Conservation (phyloP, 2,113 vertebrate genomes). For the Phaethornis superciliosus region DNA sequence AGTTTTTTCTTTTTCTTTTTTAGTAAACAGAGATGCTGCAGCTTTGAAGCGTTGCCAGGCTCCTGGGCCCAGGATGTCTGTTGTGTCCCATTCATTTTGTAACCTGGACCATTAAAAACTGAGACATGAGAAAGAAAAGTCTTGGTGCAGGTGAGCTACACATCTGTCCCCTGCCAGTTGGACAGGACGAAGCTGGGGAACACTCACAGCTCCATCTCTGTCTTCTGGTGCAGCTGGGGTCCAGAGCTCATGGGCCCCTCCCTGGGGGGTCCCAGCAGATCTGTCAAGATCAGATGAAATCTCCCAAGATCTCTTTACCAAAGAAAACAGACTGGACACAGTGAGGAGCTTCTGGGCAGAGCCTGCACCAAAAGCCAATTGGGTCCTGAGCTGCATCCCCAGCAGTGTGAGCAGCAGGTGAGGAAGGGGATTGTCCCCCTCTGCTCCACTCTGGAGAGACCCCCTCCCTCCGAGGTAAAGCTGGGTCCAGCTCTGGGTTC, state of each 20-base stretch:
- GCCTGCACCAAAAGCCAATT: background rate
- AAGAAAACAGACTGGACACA: background rate
- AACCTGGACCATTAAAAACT: background rate
- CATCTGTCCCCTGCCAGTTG: background rate
- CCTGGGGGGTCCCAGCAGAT: background rate
- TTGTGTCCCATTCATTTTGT: background rate
- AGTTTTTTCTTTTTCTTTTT: background rate
- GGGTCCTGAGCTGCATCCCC: too few species aligned
- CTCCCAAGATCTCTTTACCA: background rate
- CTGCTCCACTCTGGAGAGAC: too few species aligned
- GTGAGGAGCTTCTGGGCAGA: background rate
- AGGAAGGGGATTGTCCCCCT: too few species aligned
- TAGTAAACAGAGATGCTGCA: background rate
- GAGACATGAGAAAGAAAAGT: background rate
- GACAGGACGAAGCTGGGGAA: rapidly evolving
- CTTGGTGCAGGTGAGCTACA: background rate
- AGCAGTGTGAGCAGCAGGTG: too few species aligned
- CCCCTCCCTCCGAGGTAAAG: too few species aligned
- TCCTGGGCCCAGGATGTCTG: background rate
- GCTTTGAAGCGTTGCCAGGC: background rate
- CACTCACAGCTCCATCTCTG: background rate
- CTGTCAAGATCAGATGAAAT: background rate
- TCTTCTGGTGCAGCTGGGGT: background rate
- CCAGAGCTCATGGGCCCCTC: background rate
- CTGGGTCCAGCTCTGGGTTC: too few species aligned